These are phyloP conservation scores for Globodera ellingtonae DNA, from an alignment of 1,140 invertebrate species.

Conservation along the genomic window DNA sequence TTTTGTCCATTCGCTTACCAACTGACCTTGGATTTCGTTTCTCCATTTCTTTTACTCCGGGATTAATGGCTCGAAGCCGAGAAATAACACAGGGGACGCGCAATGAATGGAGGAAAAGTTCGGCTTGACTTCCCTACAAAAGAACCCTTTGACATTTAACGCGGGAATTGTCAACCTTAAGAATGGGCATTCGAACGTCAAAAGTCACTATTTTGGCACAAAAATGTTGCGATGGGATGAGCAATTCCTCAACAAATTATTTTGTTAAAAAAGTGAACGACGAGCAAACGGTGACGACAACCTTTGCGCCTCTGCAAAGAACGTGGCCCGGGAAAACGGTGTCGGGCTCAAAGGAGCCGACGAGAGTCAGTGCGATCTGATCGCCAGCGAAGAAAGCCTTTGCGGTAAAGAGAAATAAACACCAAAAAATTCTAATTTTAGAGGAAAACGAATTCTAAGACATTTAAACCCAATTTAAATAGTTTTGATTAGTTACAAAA, in stretches of 20 bases:
- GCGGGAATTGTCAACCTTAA: not conserved
- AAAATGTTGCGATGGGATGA: constrained; percentile 41
- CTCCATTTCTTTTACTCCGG: constrained; percentile 52
- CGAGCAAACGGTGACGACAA: constrained; percentile 13
- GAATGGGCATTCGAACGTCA: constrained; percentile 82
- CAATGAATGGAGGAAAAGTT: constrained; percentile 58
- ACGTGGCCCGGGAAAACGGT: constrained; percentile 77
- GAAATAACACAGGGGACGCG: constrained; percentile 82
- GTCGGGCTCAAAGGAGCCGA: constrained; percentile 75
- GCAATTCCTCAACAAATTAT: constrained; percentile 37
- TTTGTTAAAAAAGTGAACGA: constrained; percentile 8
- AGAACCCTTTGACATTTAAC: not conserved
- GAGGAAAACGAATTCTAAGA: too few species aligned
- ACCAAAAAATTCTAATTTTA: not conserved
- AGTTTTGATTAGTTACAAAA: too few species aligned
- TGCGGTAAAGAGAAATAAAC: constrained; percentile 43
- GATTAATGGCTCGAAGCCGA: constrained; percentile 74
- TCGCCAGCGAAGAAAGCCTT: constrained; percentile 86
- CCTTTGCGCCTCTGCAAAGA: constrained; percentile 55
- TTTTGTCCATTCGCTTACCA: not conserved
- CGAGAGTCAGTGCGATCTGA: constrained; percentile 79
- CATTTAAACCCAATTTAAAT: too few species aligned
- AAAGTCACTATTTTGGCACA: constrained; percentile 69
- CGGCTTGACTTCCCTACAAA: constrained; percentile 71
- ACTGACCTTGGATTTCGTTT: constrained; percentile 58